These are phyloP conservation scores for Lutjanus campechanus DNA, from an alignment of 2,797 vertebrate genomes.

Conservation along the genomic window DNA sequence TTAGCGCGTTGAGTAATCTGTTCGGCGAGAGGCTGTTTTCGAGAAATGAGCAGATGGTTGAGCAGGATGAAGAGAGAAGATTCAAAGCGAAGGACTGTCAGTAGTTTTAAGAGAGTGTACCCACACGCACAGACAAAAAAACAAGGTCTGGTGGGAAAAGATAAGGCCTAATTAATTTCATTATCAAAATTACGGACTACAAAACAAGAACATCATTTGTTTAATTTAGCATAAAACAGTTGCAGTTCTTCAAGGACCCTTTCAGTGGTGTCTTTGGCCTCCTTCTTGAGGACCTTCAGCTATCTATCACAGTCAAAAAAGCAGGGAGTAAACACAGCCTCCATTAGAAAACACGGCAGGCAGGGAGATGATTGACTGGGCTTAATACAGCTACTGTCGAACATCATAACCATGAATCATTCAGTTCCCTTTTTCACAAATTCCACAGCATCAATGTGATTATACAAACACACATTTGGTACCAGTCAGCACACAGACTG, in stretches of 20 bases:
- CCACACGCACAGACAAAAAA: slow-evolving; percentile 19
- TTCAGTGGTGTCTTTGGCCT: slow-evolving; percentile 48
- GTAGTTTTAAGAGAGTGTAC: slow-evolving; percentile 48
- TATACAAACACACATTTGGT: slow-evolving; percentile 69
- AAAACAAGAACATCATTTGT: slow-evolving; percentile 72
- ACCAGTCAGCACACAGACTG: slow-evolving; percentile 59
- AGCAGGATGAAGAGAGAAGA: slow-evolving; percentile 58
- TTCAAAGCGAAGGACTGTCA: slow-evolving; percentile 53
- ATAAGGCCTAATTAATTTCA: slow-evolving; percentile 75
- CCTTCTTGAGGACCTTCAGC: slow-evolving; percentile 40
- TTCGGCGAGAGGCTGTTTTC: slow-evolving; percentile 48
- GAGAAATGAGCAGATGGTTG: slow-evolving; percentile 64
- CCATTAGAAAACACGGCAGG: slow-evolving; percentile 34
- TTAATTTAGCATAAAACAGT: slow-evolving; percentile 60
- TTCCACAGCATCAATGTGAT: slow-evolving; percentile 66
- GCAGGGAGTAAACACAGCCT: slow-evolving; percentile 38
- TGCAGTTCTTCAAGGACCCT: slow-evolving; percentile 52
- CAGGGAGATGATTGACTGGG: slow-evolving; percentile 55
- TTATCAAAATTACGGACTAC: slow-evolving; percentile 64
- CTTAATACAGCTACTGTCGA: slow-evolving; percentile 47
- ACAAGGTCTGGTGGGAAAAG: slow-evolving; percentile 68
- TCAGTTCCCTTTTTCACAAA: slow-evolving; percentile 50
- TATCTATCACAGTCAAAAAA: slow-evolving; percentile 32
- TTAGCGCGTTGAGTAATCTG: slow-evolving; percentile 64
- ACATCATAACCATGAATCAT: slow-evolving; percentile 58